Evolutionary conservation across 2,797 vertebrate species (phyloP).

Genomic region (Coilia nasus): DNA sequence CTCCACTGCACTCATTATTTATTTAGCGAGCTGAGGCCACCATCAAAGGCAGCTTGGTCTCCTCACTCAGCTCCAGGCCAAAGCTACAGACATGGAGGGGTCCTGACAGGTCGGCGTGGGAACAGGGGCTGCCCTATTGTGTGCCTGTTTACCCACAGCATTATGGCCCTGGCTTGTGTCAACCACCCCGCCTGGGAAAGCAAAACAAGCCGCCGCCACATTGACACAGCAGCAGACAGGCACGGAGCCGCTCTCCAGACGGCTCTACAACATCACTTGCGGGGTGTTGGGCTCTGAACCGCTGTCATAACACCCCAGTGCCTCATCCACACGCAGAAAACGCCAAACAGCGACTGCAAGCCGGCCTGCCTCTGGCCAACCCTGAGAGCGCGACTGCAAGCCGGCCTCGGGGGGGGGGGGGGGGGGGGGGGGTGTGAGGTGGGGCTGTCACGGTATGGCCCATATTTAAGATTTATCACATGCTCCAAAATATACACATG

Average conservation of each 20-base stretch:
- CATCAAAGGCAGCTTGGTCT: not conserved
- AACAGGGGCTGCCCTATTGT: conserved; percentile 67
- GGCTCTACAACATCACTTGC: not conserved
- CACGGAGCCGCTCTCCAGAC: conserved; percentile 38
- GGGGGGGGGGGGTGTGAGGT: not conserved
- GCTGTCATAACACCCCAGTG: not conserved
- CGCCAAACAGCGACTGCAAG: not conserved
- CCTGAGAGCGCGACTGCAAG: not conserved
- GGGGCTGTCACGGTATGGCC: conserved; percentile 27
- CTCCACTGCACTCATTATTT: not conserved
- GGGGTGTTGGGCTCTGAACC: not conserved
- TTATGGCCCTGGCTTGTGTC: conserved; percentile 61
- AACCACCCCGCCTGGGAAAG: conserved; percentile 67
- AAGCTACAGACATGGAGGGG: conserved; percentile 60
- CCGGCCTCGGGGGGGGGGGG: not conserved
- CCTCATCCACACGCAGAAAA: not conserved
- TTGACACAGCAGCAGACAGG: conserved; percentile 43
- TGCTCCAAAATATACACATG: conserved; percentile 32
- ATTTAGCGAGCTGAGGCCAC: not conserved
- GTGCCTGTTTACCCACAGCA: conserved; percentile 67
- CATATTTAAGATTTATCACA: conserved; percentile 8
- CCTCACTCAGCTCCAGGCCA: not conserved
- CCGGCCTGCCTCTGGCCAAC: not conserved
- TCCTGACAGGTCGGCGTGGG: conserved; percentile 63
- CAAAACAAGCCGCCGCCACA: conserved; percentile 54